Conservation (phyloP, 2,113 vertebrate species). For the Lagopus leucura region DNA sequence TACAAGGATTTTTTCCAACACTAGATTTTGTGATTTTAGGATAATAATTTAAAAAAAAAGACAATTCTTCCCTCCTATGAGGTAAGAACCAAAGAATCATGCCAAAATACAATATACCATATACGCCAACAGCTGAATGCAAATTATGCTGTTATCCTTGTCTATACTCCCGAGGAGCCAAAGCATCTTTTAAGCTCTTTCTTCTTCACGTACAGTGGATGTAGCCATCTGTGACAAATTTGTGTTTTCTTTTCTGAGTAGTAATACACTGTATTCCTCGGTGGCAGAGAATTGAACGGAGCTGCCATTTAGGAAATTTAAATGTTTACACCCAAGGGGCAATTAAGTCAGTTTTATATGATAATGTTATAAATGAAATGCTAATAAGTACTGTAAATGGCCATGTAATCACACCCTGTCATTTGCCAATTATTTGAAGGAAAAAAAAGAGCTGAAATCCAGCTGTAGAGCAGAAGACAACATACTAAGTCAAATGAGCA, state of each 20-base stretch:
- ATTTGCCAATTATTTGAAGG: conserved; percentile 40
- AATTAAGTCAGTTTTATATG: conserved; percentile 70
- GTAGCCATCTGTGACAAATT: conserved; percentile 48
- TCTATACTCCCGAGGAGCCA: conserved; percentile 49
- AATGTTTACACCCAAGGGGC: conserved; percentile 71
- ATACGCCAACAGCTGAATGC: conserved; percentile 60
- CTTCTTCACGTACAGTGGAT: conserved; percentile 30
- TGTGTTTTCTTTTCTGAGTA: conserved; percentile 60
- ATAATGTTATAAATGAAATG: conserved; percentile 76
- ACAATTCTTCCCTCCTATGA: conserved; percentile 20
- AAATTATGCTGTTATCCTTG: conserved; percentile 66
- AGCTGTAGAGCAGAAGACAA: conserved; percentile 12
- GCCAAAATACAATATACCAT: conserved; percentile 47
- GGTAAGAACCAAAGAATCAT: conserved; percentile 30
- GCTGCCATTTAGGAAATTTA: conserved; percentile 62
- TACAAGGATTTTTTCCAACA: not conserved
- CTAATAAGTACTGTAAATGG: conserved; percentile 72
- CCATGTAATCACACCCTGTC: conserved; percentile 56
- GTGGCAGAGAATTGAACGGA: conserved; percentile 45
- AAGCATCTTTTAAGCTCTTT: conserved; percentile 47
- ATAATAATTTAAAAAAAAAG: not conserved
- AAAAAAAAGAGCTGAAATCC: not conserved
- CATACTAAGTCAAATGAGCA: not conserved
- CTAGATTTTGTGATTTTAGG: conserved; percentile 12
- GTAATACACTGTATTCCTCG: conserved; percentile 56